Evolutionary conservation across 2,113 vertebrate genomes (phyloP).

Genomic region (Alosa alosa): DNA sequence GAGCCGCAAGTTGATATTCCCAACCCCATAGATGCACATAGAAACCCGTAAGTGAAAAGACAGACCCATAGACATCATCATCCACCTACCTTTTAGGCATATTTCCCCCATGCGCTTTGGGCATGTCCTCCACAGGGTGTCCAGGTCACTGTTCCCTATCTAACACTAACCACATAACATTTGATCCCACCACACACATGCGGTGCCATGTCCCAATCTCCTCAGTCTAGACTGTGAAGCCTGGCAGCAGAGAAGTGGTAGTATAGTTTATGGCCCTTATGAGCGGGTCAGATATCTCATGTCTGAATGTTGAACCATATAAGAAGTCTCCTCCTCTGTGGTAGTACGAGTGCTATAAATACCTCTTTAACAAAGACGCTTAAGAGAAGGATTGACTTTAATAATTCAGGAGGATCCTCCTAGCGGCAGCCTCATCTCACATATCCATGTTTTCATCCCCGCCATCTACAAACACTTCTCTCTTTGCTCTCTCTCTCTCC

Average conservation of each 20-base stretch:
- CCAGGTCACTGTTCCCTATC: background rate
- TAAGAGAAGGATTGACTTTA: background rate
- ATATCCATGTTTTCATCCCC: constrained; percentile 5
- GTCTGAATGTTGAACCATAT: background rate
- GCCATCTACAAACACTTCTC: background rate
- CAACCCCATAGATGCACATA: too few relatives aligned
- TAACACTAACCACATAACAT: background rate
- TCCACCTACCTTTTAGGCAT: background rate
- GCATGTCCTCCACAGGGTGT: background rate
- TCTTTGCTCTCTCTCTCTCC: background rate
- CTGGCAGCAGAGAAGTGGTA: background rate
- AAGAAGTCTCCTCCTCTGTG: too few relatives aligned
- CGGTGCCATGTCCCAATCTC: background rate
- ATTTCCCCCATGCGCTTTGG: background rate
- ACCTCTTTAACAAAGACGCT: background rate
- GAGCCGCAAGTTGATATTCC: too few relatives aligned
- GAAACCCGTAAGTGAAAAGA: too few relatives aligned
- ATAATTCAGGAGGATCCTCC: background rate
- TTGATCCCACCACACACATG: background rate
- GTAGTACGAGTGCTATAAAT: background rate
- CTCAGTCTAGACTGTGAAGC: background rate
- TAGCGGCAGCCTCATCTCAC: background rate
- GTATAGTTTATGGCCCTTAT: too few relatives aligned
- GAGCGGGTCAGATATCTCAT: background rate
- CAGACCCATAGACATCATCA: background rate